Percentiles rank a stretch among this genome's conserved stretches.
phyloP scores from a whole-genome alignment of 2,797 vertebrate species.

The Cygnus olor region DNA sequence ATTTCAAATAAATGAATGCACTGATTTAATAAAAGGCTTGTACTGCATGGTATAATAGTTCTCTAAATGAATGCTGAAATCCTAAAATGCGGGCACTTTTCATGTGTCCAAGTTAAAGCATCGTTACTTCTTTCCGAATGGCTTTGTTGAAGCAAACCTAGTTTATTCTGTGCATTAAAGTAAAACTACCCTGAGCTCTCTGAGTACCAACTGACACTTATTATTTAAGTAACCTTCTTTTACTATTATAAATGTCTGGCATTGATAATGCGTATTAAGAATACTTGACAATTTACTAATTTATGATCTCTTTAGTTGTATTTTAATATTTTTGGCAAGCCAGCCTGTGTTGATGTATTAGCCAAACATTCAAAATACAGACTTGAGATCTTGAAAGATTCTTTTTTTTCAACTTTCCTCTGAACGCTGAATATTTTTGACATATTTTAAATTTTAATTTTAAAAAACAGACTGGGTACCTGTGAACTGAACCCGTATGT shows the following conservation, averaged over 20 bases:
- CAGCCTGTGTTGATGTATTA: conserved; percentile 76
- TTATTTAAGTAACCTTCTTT: conserved; percentile 72
- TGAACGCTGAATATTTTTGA: conserved; percentile 74
- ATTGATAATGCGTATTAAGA: conserved; percentile 69
- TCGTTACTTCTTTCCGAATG: conserved; percentile 40
- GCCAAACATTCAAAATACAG: conserved; percentile 74
- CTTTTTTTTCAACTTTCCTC: conserved; percentile 64
- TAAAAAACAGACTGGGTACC: conserved; percentile 66
- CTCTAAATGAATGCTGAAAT: conserved; percentile 72
- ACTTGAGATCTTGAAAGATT: conserved; percentile 69
- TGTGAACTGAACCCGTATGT: conserved; percentile 68
- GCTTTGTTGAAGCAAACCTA: conserved; percentile 49
- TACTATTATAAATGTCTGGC: conserved; percentile 72
- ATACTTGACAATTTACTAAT: conserved; percentile 77
- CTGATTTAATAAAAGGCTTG: conserved; percentile 73
- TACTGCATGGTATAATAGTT: conserved; percentile 57
- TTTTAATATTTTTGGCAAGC: conserved; percentile 77
- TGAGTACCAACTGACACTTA: conserved; percentile 46
- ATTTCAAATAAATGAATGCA: conserved; percentile 71
- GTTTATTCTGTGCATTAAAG: conserved; percentile 33
- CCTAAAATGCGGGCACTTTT: conserved; percentile 63
- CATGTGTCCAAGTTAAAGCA: conserved; percentile 59
- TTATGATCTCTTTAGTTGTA: conserved; percentile 76
- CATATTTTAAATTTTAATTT: conserved; percentile 76
- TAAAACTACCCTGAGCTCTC: conserved; percentile 39